Conservation (phyloP, 1,140 invertebrate genomes). For the Thaumatotibia leucotreta region DNA sequence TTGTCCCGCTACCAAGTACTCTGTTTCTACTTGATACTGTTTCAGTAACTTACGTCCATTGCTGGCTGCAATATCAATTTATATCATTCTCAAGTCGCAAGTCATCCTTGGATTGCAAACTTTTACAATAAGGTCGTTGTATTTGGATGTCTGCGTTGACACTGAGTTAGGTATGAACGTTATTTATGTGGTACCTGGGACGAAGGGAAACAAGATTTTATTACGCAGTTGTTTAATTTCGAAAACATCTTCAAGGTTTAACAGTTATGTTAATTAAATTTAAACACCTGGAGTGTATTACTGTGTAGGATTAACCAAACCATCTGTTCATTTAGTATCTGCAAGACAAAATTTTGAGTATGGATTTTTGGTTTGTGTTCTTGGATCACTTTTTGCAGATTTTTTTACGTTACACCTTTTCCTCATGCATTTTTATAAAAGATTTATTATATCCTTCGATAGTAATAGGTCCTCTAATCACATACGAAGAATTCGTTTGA, state of each 20-base stretch:
- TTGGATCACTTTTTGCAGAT: no score
- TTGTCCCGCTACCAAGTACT: neutral
- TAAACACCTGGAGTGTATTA: neutral
- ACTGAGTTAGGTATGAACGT: slow-evolving; percentile 14
- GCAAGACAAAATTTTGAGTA: neutral
- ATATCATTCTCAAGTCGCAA: neutral
- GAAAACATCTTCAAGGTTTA: slow-evolving; percentile 16
- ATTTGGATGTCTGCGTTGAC: neutral
- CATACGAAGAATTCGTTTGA: no score
- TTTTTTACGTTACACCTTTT: no score
- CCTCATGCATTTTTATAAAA: no score
- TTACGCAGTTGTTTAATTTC: slow-evolving; percentile 37
- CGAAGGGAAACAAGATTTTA: slow-evolving; percentile 33
- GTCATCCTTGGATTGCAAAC: neutral
- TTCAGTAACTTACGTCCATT: slow-evolving; percentile 11
- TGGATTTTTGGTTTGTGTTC: neutral
- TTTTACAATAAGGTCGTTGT: neutral
- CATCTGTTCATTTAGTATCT: neutral
- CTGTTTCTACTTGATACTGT: neutral
- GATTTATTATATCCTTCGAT: no score
- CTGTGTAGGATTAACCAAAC: neutral
- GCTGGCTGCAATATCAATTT: neutral
- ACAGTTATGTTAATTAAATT: neutral
- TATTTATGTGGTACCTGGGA: slow-evolving; percentile 39
- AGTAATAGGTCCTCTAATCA: no score